phyloP scores from a whole-genome alignment of 2,888 invertebrate species.

The Troides aeacus region DNA sequence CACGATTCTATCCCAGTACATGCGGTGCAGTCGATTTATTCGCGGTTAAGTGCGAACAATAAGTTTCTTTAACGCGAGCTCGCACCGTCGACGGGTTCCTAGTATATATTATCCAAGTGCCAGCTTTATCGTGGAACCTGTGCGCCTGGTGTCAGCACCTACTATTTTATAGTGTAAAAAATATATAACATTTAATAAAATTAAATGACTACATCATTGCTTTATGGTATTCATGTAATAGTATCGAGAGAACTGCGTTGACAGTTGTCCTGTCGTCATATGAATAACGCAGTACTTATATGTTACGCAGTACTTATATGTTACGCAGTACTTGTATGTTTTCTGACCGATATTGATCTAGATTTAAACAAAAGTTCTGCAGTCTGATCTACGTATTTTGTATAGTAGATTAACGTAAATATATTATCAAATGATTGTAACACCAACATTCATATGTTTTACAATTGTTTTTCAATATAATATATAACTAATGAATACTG shows the following conservation, averaged over 20 bases:
- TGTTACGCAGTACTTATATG: no score
- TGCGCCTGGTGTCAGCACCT: slow-evolving; percentile 8
- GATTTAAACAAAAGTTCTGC: no score
- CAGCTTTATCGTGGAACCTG: slow-evolving; percentile 33
- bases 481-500: background rate
- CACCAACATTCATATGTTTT: background rate
- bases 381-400: no score
- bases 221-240: no score
- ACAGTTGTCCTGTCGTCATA: no score
- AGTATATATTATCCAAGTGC: slow-evolving; percentile 26
- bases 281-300: no score
- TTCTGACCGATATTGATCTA: no score
- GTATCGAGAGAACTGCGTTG: no score
- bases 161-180: background rate
- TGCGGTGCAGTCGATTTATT: slow-evolving; percentile 67
- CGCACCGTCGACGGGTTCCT: slow-evolving; percentile 11
- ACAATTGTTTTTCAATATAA: background rate
- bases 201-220: no score
- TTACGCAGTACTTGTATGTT: no score
- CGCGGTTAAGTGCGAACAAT: slow-evolving; percentile 73
- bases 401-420: no score
- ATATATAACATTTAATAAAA: no score
- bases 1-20: slow-evolving; percentile 39
- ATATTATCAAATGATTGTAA: background rate
- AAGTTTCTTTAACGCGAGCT: slow-evolving; percentile 61